Evolutionary conservation across 2,888 invertebrate genomes (phyloP).

Genomic region (Erebia epiphron): DNA sequence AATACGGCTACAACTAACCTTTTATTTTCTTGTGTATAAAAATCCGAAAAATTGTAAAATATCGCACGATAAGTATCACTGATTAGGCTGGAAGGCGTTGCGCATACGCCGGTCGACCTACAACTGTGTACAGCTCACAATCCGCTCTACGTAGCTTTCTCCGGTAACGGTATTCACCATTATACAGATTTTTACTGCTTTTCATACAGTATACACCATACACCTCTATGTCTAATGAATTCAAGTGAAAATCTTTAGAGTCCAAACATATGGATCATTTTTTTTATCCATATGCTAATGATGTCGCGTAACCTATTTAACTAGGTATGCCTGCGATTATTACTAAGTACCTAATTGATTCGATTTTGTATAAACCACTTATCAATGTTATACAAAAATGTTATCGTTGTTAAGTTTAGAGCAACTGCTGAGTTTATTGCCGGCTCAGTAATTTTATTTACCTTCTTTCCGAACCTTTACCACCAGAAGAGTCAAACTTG

Average conservation of each 20-base stretch:
- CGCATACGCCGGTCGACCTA: slow-evolving; percentile 41
- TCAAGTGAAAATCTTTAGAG: neutral
- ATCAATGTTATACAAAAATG: no score
- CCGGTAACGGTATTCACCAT: slow-evolving; percentile 66
- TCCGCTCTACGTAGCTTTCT: slow-evolving; percentile 64
- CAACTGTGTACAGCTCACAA: slow-evolving; percentile 40
- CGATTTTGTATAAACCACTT: no score
- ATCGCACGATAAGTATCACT: slow-evolving; percentile 1
- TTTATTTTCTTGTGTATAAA: neutral
- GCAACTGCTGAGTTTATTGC: no score
- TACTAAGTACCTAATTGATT: no score
- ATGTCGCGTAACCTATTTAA: no score
- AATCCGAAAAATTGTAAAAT: slow-evolving; percentile 8
- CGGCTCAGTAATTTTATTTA: no score
- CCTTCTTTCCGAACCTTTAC: no score
- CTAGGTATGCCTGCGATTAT: no score
- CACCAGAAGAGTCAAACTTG: no score
- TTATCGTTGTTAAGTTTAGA: no score
- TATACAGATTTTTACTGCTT: slow-evolving; percentile 39
- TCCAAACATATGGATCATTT: neutral
- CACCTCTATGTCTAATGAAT: slow-evolving; percentile 8
- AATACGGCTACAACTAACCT: neutral
- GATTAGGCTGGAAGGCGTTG: slow-evolving; percentile 26
- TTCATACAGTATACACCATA: slow-evolving; percentile 17
- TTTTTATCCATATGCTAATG: neutral